Conservation (phyloP, 1,140 invertebrate species). For the Scaptomyza hsui region DNA sequence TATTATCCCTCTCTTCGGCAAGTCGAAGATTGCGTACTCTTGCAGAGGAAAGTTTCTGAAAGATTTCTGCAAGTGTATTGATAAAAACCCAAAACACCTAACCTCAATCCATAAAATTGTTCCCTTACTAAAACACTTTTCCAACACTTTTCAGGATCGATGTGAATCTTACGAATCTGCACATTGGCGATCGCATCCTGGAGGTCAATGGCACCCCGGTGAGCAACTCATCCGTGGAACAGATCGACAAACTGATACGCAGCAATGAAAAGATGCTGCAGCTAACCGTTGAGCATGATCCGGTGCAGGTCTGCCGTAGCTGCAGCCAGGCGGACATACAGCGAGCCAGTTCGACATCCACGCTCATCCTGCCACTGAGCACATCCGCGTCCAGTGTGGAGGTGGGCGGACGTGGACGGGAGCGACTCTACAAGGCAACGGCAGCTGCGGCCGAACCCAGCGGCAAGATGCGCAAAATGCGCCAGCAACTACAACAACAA, state of each 20-base stretch:
- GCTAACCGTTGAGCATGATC: constrained; percentile 94
- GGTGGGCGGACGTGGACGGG: constrained; percentile 60
- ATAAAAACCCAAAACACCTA: not conserved
- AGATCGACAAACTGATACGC: constrained; percentile 90
- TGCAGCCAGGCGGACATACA: constrained; percentile 78
- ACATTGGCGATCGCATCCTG: constrained; percentile 95
- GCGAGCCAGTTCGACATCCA: constrained; percentile 65
- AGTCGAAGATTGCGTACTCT: not conserved
- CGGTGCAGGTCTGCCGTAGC: constrained; percentile 87
- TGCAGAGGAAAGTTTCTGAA: not conserved
- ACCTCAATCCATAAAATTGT: not conserved
- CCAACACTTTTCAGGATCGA: constrained; percentile 87
- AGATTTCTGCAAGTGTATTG: not conserved
- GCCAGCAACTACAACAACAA: constrained; percentile 66
- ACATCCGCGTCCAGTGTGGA: constrained; percentile 78
- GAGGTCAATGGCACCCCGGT: constrained; percentile 96
- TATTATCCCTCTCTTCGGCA: not conserved
- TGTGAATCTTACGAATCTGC: constrained; percentile 92
- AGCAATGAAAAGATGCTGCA: constrained; percentile 90
- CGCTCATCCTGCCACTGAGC: constrained; percentile 64
- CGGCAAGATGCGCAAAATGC: constrained; percentile 50
- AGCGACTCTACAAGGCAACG: constrained; percentile 54
- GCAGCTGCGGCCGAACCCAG: constrained; percentile 40
- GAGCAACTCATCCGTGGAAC: constrained; percentile 89
- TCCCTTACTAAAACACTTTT: not conserved